These are phyloP conservation scores for Caenorhabditis sp. DNA, from an alignment of 2,888 invertebrate genomes.

Conservation along the genomic window DNA sequence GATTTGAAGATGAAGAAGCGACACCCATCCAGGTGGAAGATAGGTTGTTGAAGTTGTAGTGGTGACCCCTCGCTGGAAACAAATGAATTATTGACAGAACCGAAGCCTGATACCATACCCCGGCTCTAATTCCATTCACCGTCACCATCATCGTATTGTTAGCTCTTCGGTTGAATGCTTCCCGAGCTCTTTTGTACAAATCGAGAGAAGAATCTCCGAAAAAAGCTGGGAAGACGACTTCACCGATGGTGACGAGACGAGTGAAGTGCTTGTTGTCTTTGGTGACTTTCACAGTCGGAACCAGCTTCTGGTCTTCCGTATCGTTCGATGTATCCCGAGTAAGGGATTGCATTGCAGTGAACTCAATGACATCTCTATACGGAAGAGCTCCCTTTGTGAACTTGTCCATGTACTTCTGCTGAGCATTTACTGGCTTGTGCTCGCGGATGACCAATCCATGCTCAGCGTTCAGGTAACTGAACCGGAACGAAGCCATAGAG, in stretches of 20 bases:
- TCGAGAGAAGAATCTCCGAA: slow-evolving; percentile 66
- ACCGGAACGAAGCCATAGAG: slow-evolving; percentile 64
- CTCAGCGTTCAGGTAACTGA: slow-evolving; percentile 68
- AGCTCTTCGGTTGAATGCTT: slow-evolving; percentile 65
- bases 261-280: slow-evolving; percentile 69
- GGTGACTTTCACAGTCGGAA: slow-evolving; percentile 70
- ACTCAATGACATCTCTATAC: slow-evolving; percentile 67
- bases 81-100: neutral
- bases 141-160: slow-evolving; percentile 66
- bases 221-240: slow-evolving; percentile 67
- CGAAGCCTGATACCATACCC: slow-evolving; percentile 25
- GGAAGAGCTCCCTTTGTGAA: slow-evolving; percentile 67
- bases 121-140: slow-evolving; percentile 66
- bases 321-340: slow-evolving; percentile 70
- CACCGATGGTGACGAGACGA: slow-evolving; percentile 42
- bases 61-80: slow-evolving; percentile 57
- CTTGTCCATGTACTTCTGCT: slow-evolving; percentile 63
- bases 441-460: slow-evolving; percentile 64
- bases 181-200: slow-evolving; percentile 65
- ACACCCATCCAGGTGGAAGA: slow-evolving; percentile 73
- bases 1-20: slow-evolving; percentile 71
- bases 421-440: slow-evolving; percentile 53
- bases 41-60: slow-evolving; percentile 70
- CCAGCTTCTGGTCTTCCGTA: slow-evolving; percentile 72
- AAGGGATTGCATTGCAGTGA: slow-evolving; percentile 63